Percentiles rank a stretch among this genome's conserved stretches.
phyloP scores from a whole-genome alignment of 2,113 vertebrate species.

The Alosa alosa region DNA sequence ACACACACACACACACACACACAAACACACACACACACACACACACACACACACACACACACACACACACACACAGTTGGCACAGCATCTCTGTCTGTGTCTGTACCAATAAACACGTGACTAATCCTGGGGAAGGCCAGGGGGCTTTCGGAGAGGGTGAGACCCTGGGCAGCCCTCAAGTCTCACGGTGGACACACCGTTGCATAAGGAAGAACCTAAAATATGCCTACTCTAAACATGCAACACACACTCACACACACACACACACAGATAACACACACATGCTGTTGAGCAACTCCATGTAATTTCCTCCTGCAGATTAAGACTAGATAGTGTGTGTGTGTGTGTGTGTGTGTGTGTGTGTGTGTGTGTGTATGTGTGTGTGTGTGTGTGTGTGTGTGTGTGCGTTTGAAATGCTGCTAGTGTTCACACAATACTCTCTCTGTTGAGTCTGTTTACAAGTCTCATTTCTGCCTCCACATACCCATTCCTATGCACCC shows the following conservation, averaged over 20 bases:
- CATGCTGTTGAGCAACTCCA: background rate
- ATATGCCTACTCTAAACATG: background rate
- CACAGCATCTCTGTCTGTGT: background rate
- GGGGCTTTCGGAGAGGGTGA: constrained; percentile 3
- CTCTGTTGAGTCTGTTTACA: background rate
- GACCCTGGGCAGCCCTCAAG: background rate
- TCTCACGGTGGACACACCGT: background rate
- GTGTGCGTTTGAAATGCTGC: too few relatives aligned
- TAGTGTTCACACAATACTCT: too few relatives aligned
- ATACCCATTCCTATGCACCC: too few relatives aligned
- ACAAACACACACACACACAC: background rate
- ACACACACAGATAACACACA: background rate
- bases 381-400: background rate
- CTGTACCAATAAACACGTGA: background rate
- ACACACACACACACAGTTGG: background rate
- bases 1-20: background rate
- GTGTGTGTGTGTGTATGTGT: background rate
- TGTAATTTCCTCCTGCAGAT: background rate
- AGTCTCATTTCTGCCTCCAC: too few relatives aligned
- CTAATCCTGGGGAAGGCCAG: background rate
- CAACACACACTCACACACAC: background rate
- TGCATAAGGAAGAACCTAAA: background rate
- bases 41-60: background rate
- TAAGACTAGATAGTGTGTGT: background rate
- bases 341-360: background rate